A percentile compares a stretch with the other conserved stretches of the same genome.
phyloP scores from a whole-genome alignment of 2,797 vertebrate species.

The Fratercula arctica region DNA sequence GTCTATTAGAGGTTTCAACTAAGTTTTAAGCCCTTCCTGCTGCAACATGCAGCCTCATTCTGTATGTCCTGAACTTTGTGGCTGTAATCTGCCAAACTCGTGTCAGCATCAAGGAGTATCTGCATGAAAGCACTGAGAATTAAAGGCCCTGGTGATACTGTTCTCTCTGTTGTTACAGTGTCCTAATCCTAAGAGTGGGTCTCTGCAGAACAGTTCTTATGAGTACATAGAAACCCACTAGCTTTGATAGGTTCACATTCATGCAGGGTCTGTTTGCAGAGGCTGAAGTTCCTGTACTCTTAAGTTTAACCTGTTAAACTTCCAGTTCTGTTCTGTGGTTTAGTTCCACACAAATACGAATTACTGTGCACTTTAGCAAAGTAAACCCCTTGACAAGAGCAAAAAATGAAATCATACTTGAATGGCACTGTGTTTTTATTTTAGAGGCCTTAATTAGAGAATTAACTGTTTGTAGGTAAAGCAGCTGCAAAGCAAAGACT shows the following conservation, averaged over 20 bases:
- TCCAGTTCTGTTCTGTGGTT: background rate
- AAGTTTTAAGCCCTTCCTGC: background rate
- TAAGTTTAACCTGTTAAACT: background rate
- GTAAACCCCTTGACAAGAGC: background rate
- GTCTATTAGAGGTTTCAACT: background rate
- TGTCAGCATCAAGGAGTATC: background rate
- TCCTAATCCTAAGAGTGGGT: conserved; percentile 35
- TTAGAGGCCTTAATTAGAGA: background rate
- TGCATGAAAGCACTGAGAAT: background rate
- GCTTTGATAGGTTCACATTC: background rate
- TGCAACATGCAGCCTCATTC: background rate
- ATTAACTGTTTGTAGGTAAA: background rate
- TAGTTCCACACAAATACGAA: background rate
- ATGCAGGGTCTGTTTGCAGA: background rate
- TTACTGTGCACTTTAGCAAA: background rate
- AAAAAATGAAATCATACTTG: background rate
- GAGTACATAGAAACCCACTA: background rate
- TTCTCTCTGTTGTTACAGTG: conserved; percentile 18
- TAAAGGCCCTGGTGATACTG: conserved; percentile 22
- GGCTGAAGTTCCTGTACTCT: background rate
- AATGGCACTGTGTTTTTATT: background rate
- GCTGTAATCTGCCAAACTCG: background rate
- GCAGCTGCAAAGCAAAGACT: background rate
- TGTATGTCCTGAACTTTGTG: conserved; percentile 2
- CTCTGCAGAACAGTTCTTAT: background rate